Evolutionary conservation across 2,113 vertebrate species (phyloP).

Genomic region (Rhinopithecus roxellana): DNA sequence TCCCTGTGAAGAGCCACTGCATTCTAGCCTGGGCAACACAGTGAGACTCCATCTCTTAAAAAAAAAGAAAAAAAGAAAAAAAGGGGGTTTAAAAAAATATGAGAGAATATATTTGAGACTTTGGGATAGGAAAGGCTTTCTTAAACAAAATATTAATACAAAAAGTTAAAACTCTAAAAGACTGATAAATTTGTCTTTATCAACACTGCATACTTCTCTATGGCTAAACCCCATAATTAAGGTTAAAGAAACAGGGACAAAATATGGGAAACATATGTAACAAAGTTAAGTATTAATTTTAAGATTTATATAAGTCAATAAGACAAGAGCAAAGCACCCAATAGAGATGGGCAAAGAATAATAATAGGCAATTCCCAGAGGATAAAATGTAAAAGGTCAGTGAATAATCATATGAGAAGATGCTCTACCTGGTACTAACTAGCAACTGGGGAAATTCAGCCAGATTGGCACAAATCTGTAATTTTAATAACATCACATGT

Average conservation of each 20-base stretch:
- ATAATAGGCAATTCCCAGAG: not conserved
- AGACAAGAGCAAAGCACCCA: not conserved
- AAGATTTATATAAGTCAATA: conserved; percentile 17
- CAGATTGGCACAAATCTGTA: not conserved
- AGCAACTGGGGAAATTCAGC: not conserved
- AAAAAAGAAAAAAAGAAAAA: not conserved
- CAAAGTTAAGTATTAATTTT: conserved; percentile 19
- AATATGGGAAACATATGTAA: not conserved
- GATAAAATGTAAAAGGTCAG: conserved; percentile 18
- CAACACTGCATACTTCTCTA: not conserved
- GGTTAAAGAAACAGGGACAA: conserved; percentile 16
- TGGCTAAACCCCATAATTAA: conserved; percentile 14
- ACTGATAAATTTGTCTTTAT: not conserved
- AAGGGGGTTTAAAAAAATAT: not conserved
- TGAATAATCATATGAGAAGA: conserved; percentile 6
- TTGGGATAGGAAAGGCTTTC: conserved; percentile 4
- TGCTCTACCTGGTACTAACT: not conserved
- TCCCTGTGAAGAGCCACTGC: not conserved
- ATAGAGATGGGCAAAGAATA: not conserved
- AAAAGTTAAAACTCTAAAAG: conserved; percentile 44
- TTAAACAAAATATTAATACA: conserved; percentile 24
- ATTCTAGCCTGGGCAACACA: not conserved
- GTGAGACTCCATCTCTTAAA: not conserved
- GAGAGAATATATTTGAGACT: not conserved
- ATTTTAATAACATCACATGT: not conserved